Evolutionary conservation across 2,797 vertebrate species (phyloP), one percentile per base, ranked within the genome.

Genomic region (Helicolenus hilgendorfi): DNA sequence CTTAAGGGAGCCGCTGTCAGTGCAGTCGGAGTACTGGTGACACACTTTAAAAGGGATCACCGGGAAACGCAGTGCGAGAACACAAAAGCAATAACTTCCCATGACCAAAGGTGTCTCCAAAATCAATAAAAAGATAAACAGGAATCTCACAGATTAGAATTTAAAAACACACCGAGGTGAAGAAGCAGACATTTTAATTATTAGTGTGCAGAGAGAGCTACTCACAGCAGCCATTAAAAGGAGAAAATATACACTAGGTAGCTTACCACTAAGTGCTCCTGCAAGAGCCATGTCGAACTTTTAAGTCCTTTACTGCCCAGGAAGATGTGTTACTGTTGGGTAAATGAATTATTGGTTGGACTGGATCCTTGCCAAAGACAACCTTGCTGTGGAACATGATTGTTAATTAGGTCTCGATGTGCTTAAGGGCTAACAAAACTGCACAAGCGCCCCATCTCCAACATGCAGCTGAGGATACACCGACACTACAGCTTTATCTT

Each of bases 381-480:
- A 95, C 93, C 89, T 94, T 86, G 88, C 93, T 92, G 88, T 89
- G 90, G 88, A 94, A 92, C 94, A 95, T 86, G 90, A 82, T 90
- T 92, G 92, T 94, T 96, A 95, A 96, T 96, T 95, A 95, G 92
- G 92, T 91, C 92, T 94, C 81, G 88, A 96, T 95, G 91, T 91
- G 93, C 95, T 95, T 87, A 89, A 95, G 91, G 95, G 91, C 94
- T 85, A 94, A 94, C 93, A 95, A 94, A 96, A 94, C 91, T 91
- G 86, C 92, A 93, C 84, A 92, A 78, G 89, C 90, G 79, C 90
- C 90, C 85, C 91, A 90, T 94, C 91, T 93, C 79, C 85, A 91
- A 88, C 85, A 91, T 85, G 86, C 85, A 91, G 90, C 91, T 83
- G 93, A 91, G 87, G 79, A 72, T 67, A 89, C 78, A 83, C 59